Percentiles rank a stretch among this genome's conserved stretches.
phyloP scores from a whole-genome alignment of 2,888 invertebrate genomes.

The Nipponacmea schrenckii region DNA sequence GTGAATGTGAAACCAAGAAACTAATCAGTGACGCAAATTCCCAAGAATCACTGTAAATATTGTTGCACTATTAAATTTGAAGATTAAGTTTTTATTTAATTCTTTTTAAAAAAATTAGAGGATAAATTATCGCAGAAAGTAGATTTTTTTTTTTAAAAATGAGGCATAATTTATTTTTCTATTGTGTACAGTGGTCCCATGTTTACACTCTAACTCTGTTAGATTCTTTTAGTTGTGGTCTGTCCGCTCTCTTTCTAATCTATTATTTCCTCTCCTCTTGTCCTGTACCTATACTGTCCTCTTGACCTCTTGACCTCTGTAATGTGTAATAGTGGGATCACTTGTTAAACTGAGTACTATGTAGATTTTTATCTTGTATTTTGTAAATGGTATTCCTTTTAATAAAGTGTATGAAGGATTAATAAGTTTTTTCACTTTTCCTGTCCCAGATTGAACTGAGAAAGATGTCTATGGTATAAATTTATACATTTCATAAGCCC shows the following conservation, averaged over 20 bases:
- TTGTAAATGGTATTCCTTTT: conserved; percentile 7
- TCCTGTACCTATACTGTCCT: neutral
- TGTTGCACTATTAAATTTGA: conserved; percentile 3
- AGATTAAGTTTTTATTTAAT: conserved; percentile 8
- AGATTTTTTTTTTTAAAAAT: too few species aligned
- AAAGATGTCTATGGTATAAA: too few species aligned
- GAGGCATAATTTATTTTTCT: neutral
- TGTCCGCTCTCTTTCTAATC: neutral
- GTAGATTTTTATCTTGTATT: neutral
- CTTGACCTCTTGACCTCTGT: too few species aligned
- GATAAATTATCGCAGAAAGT: neutral
- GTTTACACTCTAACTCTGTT: neutral
- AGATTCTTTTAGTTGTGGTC: neutral
- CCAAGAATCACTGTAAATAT: neutral
- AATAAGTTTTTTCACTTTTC: too few species aligned
- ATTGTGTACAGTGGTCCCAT: neutral
- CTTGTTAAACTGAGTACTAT: neutral
- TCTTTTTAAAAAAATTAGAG: neutral
- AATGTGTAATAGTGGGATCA: neutral
- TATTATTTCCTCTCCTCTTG: neutral
- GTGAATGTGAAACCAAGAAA: conserved; percentile 2
- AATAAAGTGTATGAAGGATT: conserved; percentile 3
- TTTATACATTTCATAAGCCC: too few species aligned
- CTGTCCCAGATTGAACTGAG: too few species aligned
- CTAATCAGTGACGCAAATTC: neutral